phyloP scores from a whole-genome alignment of 2,113 vertebrate species.

The Pseudorhombus dupliciocellatus region DNA sequence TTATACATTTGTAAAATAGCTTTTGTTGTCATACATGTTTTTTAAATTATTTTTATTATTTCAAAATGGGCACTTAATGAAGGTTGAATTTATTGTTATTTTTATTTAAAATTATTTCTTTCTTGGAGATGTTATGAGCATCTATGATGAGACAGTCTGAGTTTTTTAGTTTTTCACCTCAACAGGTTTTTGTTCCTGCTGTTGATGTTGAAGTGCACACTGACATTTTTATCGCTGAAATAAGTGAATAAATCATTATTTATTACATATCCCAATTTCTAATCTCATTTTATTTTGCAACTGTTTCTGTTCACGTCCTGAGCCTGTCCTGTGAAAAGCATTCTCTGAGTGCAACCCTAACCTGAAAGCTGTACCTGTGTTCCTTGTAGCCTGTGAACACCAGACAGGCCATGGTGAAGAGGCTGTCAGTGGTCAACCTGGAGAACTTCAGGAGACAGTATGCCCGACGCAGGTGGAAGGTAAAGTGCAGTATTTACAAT shows the following conservation, averaged over 20 bases:
- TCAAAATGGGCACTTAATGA: slow-evolving; percentile 36
- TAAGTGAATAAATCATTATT: slow-evolving; percentile 48
- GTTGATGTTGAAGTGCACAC: slow-evolving; percentile 3
- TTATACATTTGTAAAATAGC: slow-evolving; percentile 19
- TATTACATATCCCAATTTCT: neutral
- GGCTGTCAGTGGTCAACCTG: slow-evolving; percentile 91
- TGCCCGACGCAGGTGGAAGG: slow-evolving; percentile 92
- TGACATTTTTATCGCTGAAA: slow-evolving; percentile 44
- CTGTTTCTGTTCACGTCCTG: neutral
- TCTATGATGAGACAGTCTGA: slow-evolving; percentile 23
- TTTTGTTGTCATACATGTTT: neutral
- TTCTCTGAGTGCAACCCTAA: neutral
- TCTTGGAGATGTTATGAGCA: slow-evolving; percentile 38
- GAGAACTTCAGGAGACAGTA: slow-evolving; percentile 95
- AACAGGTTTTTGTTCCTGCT: neutral
- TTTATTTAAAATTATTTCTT: slow-evolving; percentile 27
- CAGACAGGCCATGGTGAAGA: slow-evolving; percentile 89
- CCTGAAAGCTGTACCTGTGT: slow-evolving; percentile 24
- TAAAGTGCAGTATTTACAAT: slow-evolving; percentile 65
- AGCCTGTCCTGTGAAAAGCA: neutral
- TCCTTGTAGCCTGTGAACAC: slow-evolving; percentile 86
- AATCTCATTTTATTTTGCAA: slow-evolving; percentile 1
- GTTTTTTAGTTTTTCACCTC: neutral
- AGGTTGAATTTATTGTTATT: slow-evolving; percentile 36
- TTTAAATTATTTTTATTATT: slow-evolving; percentile 14